Base-by-base conservation (phyloP, 1,140 invertebrate species). In the Nixonia krombeini region DNA sequence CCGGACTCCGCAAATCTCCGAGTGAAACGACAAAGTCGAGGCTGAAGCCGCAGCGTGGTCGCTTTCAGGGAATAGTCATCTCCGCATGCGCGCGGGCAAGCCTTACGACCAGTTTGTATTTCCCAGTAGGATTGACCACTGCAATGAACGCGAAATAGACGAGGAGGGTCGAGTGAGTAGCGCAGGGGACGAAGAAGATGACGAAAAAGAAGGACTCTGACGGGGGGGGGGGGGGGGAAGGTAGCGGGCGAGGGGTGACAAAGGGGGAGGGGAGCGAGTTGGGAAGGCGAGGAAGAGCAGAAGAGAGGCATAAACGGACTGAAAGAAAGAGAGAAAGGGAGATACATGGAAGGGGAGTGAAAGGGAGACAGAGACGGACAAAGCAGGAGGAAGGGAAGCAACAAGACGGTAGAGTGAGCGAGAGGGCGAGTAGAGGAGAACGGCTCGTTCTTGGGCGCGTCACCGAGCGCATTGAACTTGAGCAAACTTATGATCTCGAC, bases 391-490 rank as follows among this genome's bases (percentile, higher is more conserved):
- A 25, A 4, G 23, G 8, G 13, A 58, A 35, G 16, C 42, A n/a
- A 47, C 41, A 46, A 38, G 40, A n/a, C n/a, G n/a, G n/a, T n/a
- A n/a, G n/a, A n/a, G n/a, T n/a, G n/a, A n/a, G n/a, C n/a, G n/a
- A n/a, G n/a, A n/a, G n/a, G n/a, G n/a, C n/a, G n/a, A n/a, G n/a
- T n/a, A n/a, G 44, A 55, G 59, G 49, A 41, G 59, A 56, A 56
- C 56, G 52, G 64, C 56, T 73, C 67, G 57, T 65, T 59, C 59
- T 63, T 63, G 59, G 59, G 59, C 59, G 59, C 59, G 59, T 63
- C 58, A 62, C 51, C 40, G 61, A 61, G 72, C 71, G 67, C 72
- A 74, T 70, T 74, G 72, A 74, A 74, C 72, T 74, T 74, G 67
- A 63, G 45, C 58, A 69, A 64, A 73, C 72, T 73, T 70, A 73